Base-by-base conservation (phyloP, 1,140 invertebrate species). In the Teleopsis dalmanni region DNA sequence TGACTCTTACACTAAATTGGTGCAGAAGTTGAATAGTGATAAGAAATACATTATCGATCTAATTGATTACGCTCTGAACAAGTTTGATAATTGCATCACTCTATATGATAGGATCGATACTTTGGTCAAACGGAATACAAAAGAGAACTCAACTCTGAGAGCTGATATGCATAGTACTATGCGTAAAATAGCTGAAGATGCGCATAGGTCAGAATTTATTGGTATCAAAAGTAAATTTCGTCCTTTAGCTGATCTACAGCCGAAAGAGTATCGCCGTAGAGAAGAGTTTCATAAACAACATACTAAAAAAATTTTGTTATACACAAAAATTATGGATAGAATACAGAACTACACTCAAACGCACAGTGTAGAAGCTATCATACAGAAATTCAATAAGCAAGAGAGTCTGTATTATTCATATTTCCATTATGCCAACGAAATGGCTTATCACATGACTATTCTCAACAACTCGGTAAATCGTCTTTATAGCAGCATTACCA, bases 151-250 rank as follows among this genome's bases (percentile, higher is more conserved):
- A 35, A 18, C 38, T 13, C 44, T 37, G 5, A 53, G 45, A 14
- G 34, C 49, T 7, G 56, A 57, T 48, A 55, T 56, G 51, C 49
- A 55, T 13, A 47, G 47, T 8, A 44, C 52, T 19, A 51, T 53
- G 41, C 47, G 54, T 8, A 63, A 61, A 26, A 57, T 62, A 26
- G 66, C 66, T 16, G 62, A 64, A 16, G 62, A 69, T 29, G 54
- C 56, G 0, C 58, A 62, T 7, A 64, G 58, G 10, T 35, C 45
- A 2, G 56, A 60, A 4, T 70, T 70, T 44, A 41, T 70, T 4
- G 56, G 58, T 14, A 60, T 55, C 47, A 70, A 70, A 31, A 54
- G 52, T 22, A 58, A 57, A 21, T 36, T 42, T 0, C 38, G 66
- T 0, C 36, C 48, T n/a, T 47, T 70, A 37, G 62, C 59, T 4